Base-by-base conservation (phyloP, 2,888 invertebrate species). In the Drosophila fungiperda region DNA sequence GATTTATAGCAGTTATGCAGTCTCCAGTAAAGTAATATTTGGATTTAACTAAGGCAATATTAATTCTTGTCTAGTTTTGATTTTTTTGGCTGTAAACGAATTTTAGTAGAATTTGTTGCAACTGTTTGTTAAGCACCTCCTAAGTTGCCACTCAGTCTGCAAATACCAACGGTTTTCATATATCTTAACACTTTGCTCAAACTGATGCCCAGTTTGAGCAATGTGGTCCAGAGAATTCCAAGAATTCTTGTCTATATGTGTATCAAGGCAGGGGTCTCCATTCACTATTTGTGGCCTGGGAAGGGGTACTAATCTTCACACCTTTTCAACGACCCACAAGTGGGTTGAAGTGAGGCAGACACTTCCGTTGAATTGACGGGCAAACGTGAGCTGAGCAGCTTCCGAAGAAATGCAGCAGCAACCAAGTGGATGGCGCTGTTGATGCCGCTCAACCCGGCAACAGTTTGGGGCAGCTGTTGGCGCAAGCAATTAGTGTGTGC, bases 251-350 rank as follows among this genome's bases (percentile, higher is more conserved):
- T 73, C n/a, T 55, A 15, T 68, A 76, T 73, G 66, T 76, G 80
- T 79, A 76, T 66, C 78, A 78, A 53, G 58, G 48, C 38, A 57
- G 33, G 57, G 65, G 12, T 55, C 8, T 65, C 68, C 75, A 77
- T 76, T 78, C 45, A 23, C 45, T 49, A 12, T 45, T 53, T 53
- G 36, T 38, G 73, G 73, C 78, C 72, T 52, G 45, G 15, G 4
- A 8, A 82, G 78, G 85, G 84, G 87, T 87, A 88, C 82, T 83
- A 89, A 89, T 87, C 82, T 80, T 91, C 82, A 90, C 90, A 91
- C 92, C 82, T 89, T 70, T 66, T 58, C 52, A 52, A 54, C 87
- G 70, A 65, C 62, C 72, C 67, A 62, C 54, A 65, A 77, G 38
- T 38, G 48, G 38, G 32, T 17, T 52, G 48, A 59, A 73, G 55